These are phyloP conservation scores for Simalia tracyae DNA, from an alignment of 2,797 vertebrate genomes.

Conservation along the genomic window DNA sequence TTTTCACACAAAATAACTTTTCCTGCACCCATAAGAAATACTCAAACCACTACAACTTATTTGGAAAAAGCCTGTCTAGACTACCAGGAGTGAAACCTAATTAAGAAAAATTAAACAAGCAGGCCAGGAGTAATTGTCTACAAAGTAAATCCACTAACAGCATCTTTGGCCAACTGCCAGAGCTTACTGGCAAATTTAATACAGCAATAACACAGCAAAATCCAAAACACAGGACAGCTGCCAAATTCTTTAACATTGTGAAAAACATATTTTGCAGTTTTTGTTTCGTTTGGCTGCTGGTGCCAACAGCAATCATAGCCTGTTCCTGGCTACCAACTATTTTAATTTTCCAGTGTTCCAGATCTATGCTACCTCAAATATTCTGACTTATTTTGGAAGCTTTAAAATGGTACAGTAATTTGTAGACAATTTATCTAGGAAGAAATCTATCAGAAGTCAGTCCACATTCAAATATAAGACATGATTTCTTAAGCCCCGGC, in stretches of 20 bases:
- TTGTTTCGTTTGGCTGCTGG: not conserved
- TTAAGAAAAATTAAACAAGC: not conserved
- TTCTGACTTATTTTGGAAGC: not conserved
- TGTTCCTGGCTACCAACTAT: not conserved
- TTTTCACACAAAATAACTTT: not conserved
- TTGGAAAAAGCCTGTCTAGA: not conserved
- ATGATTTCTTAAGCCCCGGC: not conserved
- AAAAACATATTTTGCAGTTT: not conserved
- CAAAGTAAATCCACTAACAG: not conserved
- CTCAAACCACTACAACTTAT: not conserved
- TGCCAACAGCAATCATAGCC: not conserved
- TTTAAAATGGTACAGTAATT: not conserved
- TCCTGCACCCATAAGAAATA: not conserved
- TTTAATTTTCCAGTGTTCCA: not conserved
- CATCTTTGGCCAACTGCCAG: not conserved
- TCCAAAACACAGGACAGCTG: not conserved
- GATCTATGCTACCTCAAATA: not conserved
- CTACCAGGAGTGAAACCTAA: not conserved
- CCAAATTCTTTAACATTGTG: not conserved
- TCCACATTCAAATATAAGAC: not conserved
- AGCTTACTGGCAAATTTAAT: not conserved
- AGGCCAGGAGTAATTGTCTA: not conserved
- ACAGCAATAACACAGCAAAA: not conserved
- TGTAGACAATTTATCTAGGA: not conserved
- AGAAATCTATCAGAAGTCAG: not conserved